Evolutionary conservation across 2,797 vertebrate genomes (phyloP).

Genomic region (Rhinella marina): DNA sequence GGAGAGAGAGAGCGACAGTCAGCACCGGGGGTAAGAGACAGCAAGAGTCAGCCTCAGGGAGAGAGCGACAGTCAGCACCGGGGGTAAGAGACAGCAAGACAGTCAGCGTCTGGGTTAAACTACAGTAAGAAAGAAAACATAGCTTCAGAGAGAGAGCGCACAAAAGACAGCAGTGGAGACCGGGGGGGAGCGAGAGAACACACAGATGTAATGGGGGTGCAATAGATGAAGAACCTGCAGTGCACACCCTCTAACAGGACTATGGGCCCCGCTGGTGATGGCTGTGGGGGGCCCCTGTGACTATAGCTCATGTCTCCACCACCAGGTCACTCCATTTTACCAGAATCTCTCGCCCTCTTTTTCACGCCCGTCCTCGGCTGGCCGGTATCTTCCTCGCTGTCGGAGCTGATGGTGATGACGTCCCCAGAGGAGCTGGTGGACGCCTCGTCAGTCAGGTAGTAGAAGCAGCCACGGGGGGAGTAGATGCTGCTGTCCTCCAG

Average conservation of each 20-base stretch:
- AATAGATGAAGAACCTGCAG: not conserved
- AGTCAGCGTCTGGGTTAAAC: too few species aligned
- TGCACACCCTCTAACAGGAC: not conserved
- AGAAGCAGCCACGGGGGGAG: slow-evolving; percentile 66
- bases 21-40: too few species aligned
- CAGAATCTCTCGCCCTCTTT: not conserved
- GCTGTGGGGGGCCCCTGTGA: not conserved
- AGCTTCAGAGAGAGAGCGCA: too few species aligned
- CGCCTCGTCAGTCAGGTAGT: slow-evolving; percentile 63
- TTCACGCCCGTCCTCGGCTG: not conserved
- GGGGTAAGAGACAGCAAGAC: too few species aligned
- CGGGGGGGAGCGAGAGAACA: too few species aligned
- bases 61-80: too few species aligned
- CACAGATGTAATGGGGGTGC: too few species aligned
- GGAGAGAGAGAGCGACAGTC: too few species aligned
- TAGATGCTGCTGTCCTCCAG: slow-evolving; percentile 55
- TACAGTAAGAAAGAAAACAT: not conserved
- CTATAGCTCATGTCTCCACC: not conserved
- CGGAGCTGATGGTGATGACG: slow-evolving; percentile 46
- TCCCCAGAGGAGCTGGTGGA: slow-evolving; percentile 58
- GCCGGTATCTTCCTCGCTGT: not conserved
- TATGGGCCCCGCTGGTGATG: not conserved
- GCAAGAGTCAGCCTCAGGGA: too few species aligned
- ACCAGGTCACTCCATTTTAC: not conserved
- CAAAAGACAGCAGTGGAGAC: not conserved